Percentiles rank a stretch among this genome's conserved stretches.
phyloP scores from a whole-genome alignment of 2,888 invertebrate genomes.

The Morinoia aosen region DNA sequence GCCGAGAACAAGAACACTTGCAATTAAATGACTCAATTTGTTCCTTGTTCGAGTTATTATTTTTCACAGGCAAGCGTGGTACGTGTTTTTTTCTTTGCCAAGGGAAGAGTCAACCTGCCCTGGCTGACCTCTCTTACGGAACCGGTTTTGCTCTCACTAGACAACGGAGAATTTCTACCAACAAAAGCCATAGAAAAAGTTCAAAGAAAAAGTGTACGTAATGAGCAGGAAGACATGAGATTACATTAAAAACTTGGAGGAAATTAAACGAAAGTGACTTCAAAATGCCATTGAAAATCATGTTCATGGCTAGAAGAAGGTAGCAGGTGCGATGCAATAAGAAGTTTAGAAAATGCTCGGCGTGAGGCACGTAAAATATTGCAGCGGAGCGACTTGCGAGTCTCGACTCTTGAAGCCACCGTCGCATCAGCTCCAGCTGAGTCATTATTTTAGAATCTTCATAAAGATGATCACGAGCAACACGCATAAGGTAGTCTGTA shows the following conservation, averaged over 20 bases:
- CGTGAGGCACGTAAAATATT: not conserved
- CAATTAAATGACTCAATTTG: conserved; percentile 52
- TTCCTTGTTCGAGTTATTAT: conserved; percentile 47
- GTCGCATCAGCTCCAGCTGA: conserved; percentile 9
- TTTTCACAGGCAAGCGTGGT: conserved; percentile 39
- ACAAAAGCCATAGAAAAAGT: conserved; percentile 48
- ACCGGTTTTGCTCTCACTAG: conserved; percentile 53
- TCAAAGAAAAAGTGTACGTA: not conserved
- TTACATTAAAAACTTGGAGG: not conserved
- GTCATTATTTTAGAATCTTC: conserved; percentile 3
- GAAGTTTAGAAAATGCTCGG: not conserved
- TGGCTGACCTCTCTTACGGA: conserved; percentile 47
- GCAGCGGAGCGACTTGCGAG: not conserved
- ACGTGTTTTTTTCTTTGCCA: not conserved
- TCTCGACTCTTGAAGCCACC: not conserved
- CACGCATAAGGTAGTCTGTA: not conserved
- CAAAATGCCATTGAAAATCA: not conserved
- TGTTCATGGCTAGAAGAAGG: not conserved
- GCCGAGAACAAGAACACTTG: conserved; percentile 48
- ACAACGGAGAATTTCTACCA: conserved; percentile 51
- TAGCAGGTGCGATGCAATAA: not conserved
- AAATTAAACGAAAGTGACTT: not conserved
- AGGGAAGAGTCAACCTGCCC: conserved; percentile 52
- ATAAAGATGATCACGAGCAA: not conserved
- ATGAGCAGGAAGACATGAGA: not conserved